Evolutionary conservation across 2,888 invertebrate genomes (phyloP).

Genomic region (Sminthurinus aureus): DNA sequence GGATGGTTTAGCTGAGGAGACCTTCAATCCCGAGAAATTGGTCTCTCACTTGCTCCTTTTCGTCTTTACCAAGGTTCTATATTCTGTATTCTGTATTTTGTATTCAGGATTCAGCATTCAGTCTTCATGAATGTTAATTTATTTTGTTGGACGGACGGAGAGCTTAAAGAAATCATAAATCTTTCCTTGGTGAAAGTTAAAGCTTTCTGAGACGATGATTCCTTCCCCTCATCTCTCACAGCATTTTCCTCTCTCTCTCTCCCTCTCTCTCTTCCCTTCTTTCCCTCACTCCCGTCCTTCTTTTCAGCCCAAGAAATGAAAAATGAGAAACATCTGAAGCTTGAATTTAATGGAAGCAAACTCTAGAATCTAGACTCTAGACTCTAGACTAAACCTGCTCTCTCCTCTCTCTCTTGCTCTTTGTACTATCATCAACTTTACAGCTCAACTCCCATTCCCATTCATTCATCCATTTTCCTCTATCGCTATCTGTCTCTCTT

Average conservation of each 20-base stretch:
- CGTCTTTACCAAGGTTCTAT: no score
- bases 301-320: slow-evolving; percentile 31
- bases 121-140: slow-evolving; percentile 41
- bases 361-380: neutral
- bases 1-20: no score
- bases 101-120: no score
- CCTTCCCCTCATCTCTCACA: slow-evolving; percentile 12
- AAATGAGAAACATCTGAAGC: slow-evolving; percentile 42
- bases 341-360: slow-evolving; percentile 37
- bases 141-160: slow-evolving; percentile 40
- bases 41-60: no score
- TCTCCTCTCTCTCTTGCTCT: neutral
- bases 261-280: slow-evolving; percentile 10
- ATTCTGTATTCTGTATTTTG: no score
- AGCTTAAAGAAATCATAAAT: slow-evolving; percentile 43
- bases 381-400: neutral
- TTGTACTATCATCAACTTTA: neutral
- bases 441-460: neutral
- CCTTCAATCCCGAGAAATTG: no score
- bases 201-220: slow-evolving; percentile 26
- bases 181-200: slow-evolving; percentile 40
- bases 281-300: slow-evolving; percentile 12
- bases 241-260: slow-evolving; percentile 1
- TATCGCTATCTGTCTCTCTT: neutral
- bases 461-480: neutral